Evolutionary conservation across 2,888 invertebrate genomes (phyloP).

Genomic region (Margaritifera margaritifera): DNA sequence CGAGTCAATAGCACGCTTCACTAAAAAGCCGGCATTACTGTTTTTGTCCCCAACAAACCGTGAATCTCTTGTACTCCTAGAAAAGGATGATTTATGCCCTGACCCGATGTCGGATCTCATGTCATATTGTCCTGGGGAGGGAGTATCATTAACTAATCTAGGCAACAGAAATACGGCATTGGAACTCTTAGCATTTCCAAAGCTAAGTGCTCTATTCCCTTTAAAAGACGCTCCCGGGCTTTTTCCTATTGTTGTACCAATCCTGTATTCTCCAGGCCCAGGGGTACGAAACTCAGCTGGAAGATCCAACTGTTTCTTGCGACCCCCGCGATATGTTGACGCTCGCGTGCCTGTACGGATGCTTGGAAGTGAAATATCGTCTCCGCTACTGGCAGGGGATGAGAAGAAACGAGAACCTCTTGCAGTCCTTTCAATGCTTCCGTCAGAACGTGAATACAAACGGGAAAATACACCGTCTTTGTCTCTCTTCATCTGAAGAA

Average conservation of each 20-base stretch:
- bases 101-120: conserved; percentile 26
- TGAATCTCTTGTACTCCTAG: conserved; percentile 21
- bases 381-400: conserved; percentile 17
- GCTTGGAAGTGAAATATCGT: conserved; percentile 33
- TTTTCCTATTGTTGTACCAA: conserved; percentile 39
- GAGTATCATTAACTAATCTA: conserved; percentile 36
- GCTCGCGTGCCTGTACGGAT: conserved; percentile 29
- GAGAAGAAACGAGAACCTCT: conserved; percentile 13
- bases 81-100: conserved; percentile 34
- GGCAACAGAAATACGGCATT: conserved; percentile 45
- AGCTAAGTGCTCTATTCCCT: conserved; percentile 35
- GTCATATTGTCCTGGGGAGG: conserved; percentile 38
- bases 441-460: conserved; percentile 28
- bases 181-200: conserved; percentile 40
- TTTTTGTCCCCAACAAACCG: conserved; percentile 37
- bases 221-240: conserved; percentile 35
- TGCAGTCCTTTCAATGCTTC: conserved; percentile 17
- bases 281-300: conserved; percentile 41
- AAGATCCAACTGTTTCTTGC: conserved; percentile 25
- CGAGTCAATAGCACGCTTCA: conserved; percentile 31
- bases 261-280: conserved; percentile 43
- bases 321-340: conserved; percentile 24
- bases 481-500: conserved; percentile 18
- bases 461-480: conserved; percentile 17
- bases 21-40: conserved; percentile 35